Evolutionary conservation across 1,140 invertebrate genomes (phyloP).

Genomic region (Orius insidiosus): DNA sequence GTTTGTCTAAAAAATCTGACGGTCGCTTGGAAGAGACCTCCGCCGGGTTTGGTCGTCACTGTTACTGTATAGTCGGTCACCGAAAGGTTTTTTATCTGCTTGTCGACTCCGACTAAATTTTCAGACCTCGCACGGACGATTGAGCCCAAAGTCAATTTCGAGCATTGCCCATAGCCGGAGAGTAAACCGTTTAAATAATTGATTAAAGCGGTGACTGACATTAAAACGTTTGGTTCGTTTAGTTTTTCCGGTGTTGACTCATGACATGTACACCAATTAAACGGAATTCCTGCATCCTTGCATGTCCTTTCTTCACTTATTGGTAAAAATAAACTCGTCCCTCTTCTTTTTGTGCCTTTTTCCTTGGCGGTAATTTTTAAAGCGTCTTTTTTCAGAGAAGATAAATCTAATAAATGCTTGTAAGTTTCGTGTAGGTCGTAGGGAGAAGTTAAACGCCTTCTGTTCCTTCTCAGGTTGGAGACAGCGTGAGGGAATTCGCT

Average conservation of each 20-base stretch:
- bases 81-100: slow-evolving; percentile 3
- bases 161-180: slow-evolving; percentile 36
- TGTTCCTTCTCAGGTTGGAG: slow-evolving; percentile 34
- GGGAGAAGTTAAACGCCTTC: slow-evolving; percentile 34
- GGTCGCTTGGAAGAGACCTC: slow-evolving; percentile 25
- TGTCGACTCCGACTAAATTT: slow-evolving; percentile 4
- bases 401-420: slow-evolving; percentile 36
- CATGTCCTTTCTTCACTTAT: slow-evolving; percentile 59
- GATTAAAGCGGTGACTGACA: slow-evolving; percentile 37
- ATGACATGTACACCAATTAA: slow-evolving; percentile 73
- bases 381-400: slow-evolving; percentile 21
- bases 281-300: slow-evolving; percentile 48
- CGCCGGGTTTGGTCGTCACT: slow-evolving; percentile 18
- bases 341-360: slow-evolving; percentile 23
- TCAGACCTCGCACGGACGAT: slow-evolving; percentile 16
- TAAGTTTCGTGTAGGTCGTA: slow-evolving; percentile 48
- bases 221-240: slow-evolving; percentile 28
- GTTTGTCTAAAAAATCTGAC: slow-evolving; percentile 26
- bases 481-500: slow-evolving; percentile 30
- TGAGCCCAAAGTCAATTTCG: slow-evolving; percentile 13
- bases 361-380: slow-evolving; percentile 21
- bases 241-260: slow-evolving; percentile 32
- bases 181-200: slow-evolving; percentile 43
- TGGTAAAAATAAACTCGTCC: slow-evolving; percentile 57
- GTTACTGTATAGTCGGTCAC: slow-evolving; percentile 17